Conservation (phyloP, 2,797 vertebrate species). For the Pelobates cultripes region DNA sequence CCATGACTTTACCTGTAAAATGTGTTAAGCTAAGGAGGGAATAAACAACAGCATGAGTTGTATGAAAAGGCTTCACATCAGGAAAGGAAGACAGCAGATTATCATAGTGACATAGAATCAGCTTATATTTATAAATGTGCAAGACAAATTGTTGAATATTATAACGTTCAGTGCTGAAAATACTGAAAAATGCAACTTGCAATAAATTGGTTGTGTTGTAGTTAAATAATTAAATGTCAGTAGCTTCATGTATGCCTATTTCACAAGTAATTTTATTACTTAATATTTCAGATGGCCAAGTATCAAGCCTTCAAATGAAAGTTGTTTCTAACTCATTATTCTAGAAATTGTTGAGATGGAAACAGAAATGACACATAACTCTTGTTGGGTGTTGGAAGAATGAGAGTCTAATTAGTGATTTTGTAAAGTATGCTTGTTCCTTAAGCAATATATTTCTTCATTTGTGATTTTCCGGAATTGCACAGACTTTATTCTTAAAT, state of each 20-base stretch:
- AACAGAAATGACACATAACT: neutral
- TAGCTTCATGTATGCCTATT: neutral
- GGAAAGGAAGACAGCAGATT: too few species aligned
- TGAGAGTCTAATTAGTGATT: slow-evolving; percentile 24
- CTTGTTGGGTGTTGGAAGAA: neutral
- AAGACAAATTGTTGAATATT: too few species aligned
- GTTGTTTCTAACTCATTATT: neutral
- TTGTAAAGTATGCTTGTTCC: slow-evolving; percentile 18
- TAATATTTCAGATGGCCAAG: neutral
- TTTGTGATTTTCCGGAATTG: slow-evolving; percentile 14
- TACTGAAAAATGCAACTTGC: too few species aligned
- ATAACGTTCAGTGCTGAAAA: too few species aligned
- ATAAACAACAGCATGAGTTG: too few species aligned
- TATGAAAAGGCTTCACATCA: too few species aligned
- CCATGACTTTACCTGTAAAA: too few species aligned
- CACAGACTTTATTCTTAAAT: slow-evolving; percentile 1
- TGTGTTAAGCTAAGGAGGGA: too few species aligned
- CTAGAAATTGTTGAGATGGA: neutral
- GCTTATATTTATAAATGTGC: too few species aligned
- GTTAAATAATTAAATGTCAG: neutral
- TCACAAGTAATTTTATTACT: too few species aligned
- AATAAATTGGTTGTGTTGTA: neutral
- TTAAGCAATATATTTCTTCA: slow-evolving; percentile 14
- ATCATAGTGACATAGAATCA: too few species aligned
- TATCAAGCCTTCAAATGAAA: neutral